A percentile compares a stretch with the other conserved stretches of the same genome.
These are phyloP conservation scores for Sebastes alutus DNA, from an alignment of 2,797 vertebrate genomes.

Conservation along the genomic window DNA sequence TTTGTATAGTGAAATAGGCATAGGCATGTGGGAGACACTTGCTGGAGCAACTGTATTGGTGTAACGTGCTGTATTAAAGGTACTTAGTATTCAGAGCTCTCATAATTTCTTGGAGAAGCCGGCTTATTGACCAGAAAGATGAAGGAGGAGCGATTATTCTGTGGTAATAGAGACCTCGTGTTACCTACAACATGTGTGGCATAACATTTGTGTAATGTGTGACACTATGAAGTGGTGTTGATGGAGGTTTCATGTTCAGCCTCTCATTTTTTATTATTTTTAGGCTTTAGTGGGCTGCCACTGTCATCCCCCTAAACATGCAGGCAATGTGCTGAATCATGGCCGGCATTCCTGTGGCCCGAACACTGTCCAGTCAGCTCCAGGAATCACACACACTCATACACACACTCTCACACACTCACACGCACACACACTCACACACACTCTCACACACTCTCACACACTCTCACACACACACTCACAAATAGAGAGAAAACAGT, in stretches of 20 bases:
- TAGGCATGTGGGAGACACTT: not conserved
- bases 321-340: slow-evolving; percentile 81
- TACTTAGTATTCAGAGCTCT: not conserved
- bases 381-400: slow-evolving; percentile 46
- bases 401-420: not conserved
- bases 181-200: not conserved
- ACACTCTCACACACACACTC: not conserved
- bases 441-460: not conserved
- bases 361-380: slow-evolving; percentile 73
- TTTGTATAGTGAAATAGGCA: not conserved
- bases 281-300: slow-evolving; percentile 30
- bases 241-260: slow-evolving; percentile 28
- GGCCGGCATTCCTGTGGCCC: slow-evolving; percentile 73
- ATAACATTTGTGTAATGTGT: not conserved
- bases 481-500: slow-evolving; percentile 15
- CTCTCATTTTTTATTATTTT: slow-evolving; percentile 23
- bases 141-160: not conserved
- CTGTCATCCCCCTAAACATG: slow-evolving; percentile 63
- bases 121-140: not conserved
- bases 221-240: not conserved
- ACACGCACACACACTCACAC: not conserved
- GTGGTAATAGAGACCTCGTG: not conserved
- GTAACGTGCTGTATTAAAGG: not conserved
- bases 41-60: not conserved
- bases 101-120: not conserved